Conservation (phyloP, 2,888 invertebrate genomes). For the Aspidiotus rigidus region DNA sequence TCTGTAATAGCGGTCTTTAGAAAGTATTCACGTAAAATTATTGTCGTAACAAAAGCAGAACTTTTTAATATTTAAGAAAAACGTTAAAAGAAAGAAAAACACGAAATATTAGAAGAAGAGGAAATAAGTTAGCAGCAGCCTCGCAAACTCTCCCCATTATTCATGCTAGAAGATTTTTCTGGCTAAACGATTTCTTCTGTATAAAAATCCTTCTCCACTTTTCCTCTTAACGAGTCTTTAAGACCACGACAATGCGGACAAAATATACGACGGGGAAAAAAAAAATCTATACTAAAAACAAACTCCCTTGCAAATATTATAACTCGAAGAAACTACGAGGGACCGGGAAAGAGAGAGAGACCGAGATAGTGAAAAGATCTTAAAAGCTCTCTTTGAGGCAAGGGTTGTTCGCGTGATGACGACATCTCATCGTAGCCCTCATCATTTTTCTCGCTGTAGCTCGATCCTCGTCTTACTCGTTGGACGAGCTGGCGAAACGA, state of each 20-base stretch:
- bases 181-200: no score
- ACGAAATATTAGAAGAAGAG: no score
- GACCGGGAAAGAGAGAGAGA: no score
- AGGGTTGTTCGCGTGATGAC: slow-evolving; percentile 4
- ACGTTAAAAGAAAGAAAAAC: no score
- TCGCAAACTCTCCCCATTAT: no score
- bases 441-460: not conserved
- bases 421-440: slow-evolving; percentile 4
- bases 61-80: no score
- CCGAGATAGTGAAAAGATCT: not conserved
- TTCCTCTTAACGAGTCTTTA: not conserved
- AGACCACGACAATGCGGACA: not conserved
- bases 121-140: no score
- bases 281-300: slow-evolving; percentile 2
- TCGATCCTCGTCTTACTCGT: not conserved
- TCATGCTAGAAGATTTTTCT: no score
- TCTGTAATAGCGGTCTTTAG: no score
- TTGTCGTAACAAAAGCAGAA: no score
- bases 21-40: no score
- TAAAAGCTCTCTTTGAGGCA: slow-evolving; percentile 1
- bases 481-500: not conserved
- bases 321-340: not conserved
- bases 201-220: not conserved
- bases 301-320: not conserved
- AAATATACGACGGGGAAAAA: not conserved